Base-by-base conservation (phyloP, 2,113 vertebrate genomes). In the Xiphophorus couchianus region DNA sequence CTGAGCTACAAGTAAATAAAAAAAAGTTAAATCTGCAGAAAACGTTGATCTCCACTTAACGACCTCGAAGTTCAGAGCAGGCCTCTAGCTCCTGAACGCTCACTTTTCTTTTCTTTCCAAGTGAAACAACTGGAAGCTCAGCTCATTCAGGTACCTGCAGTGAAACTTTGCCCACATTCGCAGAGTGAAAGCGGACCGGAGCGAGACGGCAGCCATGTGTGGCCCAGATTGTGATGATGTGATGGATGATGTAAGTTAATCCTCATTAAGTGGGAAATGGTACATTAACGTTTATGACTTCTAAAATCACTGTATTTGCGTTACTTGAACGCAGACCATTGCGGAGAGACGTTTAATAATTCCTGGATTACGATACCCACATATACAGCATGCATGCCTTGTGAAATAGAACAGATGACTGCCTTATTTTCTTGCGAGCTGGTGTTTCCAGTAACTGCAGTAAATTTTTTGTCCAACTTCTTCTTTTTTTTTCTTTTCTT, bases 201-300 rank as follows among this genome's bases (percentile, higher is more conserved):
- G 19, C 48, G 33, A 54, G 70, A 63, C 48, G 81, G 86, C 84
- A 76, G 78, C 80, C 80, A 85, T 82, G 89, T 91, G 89, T 89
- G 91, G 88, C 83, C 88, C 74, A 33, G 74, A 69, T 81, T 80
- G 86, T 84, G 87, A 84, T 90, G 91, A 90, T 89, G 88, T 91
- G 91, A 93, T 91, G 91, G 88, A 93, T 60, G 87, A 84, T 88
- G 89, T 91, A 85, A 92, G 92, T 91, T 58, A 90, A 90, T 90
- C 88, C 87, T 86, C 84, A 85, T 89, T 88, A 85, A 85, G 62
- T 77, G 70, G 78, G 86, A 89, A 90, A 87, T 74, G 86, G 86
- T 74, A 81, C 85, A 77, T 91, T 89, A 90, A 89, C 85, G 72
- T 93, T 91, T 92, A 93, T 87, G 67, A 86, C 83, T 82, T 90